phyloP scores from a whole-genome alignment of 1,140 invertebrate genomes.

The Nephila pilipes region DNA sequence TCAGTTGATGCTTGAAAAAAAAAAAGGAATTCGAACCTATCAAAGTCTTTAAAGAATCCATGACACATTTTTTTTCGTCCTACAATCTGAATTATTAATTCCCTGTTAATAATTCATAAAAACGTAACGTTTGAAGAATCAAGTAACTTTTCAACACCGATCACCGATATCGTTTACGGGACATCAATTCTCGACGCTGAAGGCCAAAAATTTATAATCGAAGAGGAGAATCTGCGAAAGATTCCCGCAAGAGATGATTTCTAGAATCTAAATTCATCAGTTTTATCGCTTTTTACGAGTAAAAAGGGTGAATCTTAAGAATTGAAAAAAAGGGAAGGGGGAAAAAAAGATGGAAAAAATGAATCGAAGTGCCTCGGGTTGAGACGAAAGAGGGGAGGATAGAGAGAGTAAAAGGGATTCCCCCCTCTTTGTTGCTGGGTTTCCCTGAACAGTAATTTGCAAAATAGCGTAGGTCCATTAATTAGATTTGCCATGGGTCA shows the following conservation, averaged over 20 bases:
- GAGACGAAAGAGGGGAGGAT: not conserved
- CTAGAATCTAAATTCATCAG: slow-evolving; percentile 70
- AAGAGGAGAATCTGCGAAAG: slow-evolving; percentile 41
- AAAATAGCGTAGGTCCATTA: slow-evolving; percentile 75
- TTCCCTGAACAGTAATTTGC: slow-evolving; percentile 75
- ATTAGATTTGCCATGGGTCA: slow-evolving; percentile 76
- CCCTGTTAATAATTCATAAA: not conserved
- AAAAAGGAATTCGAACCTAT: no score
- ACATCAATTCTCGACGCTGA: slow-evolving; percentile 14
- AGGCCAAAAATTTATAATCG: slow-evolving; percentile 13
- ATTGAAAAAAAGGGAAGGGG: not conserved
- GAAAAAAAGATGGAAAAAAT: not conserved
- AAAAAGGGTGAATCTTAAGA: slow-evolving; percentile 69
- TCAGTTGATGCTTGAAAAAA: no score
- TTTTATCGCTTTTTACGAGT: slow-evolving; percentile 68
- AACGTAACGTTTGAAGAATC: not conserved
- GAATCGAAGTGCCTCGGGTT: slow-evolving; percentile 56
- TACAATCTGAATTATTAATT: not conserved
- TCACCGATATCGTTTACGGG: not conserved
- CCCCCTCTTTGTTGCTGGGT: slow-evolving; percentile 57
- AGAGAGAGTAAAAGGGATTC: not conserved
- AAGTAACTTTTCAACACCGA: not conserved
- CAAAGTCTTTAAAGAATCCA: no score
- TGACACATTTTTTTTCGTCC: not conserved
- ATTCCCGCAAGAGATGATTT: slow-evolving; percentile 29